A percentile compares a stretch with the other conserved stretches of the same genome.
Conservation (phyloP, 2,113 vertebrate species). For the Petroica traversi region DNA sequence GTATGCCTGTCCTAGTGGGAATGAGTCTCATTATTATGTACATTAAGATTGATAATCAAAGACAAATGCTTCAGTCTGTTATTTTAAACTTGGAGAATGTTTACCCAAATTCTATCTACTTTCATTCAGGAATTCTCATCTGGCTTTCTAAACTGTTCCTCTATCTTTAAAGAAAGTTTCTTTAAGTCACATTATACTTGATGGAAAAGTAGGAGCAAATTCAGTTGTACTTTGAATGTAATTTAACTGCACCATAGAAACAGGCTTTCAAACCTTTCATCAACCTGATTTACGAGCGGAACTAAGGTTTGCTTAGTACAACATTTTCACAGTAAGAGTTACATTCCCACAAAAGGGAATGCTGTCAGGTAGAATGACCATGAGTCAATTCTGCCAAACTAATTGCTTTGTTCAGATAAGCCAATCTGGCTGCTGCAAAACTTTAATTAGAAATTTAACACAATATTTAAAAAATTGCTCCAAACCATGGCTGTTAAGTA, state of each 20-base stretch:
- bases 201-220: slow-evolving; percentile 51
- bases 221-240: slow-evolving; percentile 36
- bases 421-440: not conserved
- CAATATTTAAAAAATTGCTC: not conserved
- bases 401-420: not conserved
- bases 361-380: slow-evolving; percentile 61
- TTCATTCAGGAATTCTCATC: not conserved
- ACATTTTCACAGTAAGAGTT: slow-evolving; percentile 52
- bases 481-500: not conserved
- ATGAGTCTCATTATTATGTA: not conserved
- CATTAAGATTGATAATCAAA: slow-evolving; percentile 32
- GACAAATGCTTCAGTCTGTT: not conserved
- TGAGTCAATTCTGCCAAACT: slow-evolving; percentile 32
- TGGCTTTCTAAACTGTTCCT: not conserved
- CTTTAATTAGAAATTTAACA: not conserved
- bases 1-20: not conserved
- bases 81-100: slow-evolving; percentile 27
- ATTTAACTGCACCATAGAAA: slow-evolving; percentile 54
- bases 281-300: slow-evolving; percentile 39
- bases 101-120: slow-evolving; percentile 7
- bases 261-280: slow-evolving; percentile 50
- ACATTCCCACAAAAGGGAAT: slow-evolving; percentile 36
- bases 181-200: slow-evolving; percentile 8
- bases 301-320: slow-evolving; percentile 25
- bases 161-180: not conserved